Evolutionary conservation across 2,113 vertebrate genomes (phyloP).

Genomic region (Crotalus tigris): DNA sequence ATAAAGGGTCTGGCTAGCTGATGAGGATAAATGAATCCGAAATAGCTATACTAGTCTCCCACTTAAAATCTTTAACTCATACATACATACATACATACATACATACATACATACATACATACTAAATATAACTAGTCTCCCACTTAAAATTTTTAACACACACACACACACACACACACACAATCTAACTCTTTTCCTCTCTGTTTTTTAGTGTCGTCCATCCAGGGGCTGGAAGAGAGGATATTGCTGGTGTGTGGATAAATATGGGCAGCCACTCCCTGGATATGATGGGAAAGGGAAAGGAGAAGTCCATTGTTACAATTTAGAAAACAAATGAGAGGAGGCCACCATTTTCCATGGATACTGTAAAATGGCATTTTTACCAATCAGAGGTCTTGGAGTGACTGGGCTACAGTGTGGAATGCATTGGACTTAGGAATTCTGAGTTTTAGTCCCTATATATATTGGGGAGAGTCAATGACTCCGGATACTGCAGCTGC

Average conservation of each 20-base stretch:
- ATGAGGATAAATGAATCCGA: too few species aligned
- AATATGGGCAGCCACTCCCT: constrained; percentile 87
- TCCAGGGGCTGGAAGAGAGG: constrained; percentile 94
- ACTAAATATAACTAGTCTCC: too few species aligned
- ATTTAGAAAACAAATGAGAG: constrained; percentile 81
- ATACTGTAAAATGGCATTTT: constrained; percentile 35
- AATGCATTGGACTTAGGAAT: constrained; percentile 23
- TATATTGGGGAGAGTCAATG: neutral
- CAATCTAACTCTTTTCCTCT: neutral
- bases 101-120: too few species aligned
- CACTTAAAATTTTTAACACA: too few species aligned
- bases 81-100: too few species aligned
- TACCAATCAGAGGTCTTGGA: constrained; percentile 49
- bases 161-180: too few species aligned
- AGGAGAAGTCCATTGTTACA: constrained; percentile 82
- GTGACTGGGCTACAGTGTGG: constrained; percentile 35
- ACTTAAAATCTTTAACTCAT: too few species aligned
- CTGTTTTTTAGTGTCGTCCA: constrained; percentile 82
- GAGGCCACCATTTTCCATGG: constrained; percentile 35
- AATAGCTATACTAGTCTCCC: too few species aligned
- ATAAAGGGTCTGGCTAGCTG: too few species aligned
- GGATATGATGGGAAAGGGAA: constrained; percentile 78
- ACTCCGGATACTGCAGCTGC: constrained; percentile 24
- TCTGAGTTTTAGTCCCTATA: constrained; percentile 29
- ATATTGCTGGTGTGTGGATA: constrained; percentile 96